Conservation (phyloP, 1,140 invertebrate species). For the Hypsibius dujardini region DNA sequence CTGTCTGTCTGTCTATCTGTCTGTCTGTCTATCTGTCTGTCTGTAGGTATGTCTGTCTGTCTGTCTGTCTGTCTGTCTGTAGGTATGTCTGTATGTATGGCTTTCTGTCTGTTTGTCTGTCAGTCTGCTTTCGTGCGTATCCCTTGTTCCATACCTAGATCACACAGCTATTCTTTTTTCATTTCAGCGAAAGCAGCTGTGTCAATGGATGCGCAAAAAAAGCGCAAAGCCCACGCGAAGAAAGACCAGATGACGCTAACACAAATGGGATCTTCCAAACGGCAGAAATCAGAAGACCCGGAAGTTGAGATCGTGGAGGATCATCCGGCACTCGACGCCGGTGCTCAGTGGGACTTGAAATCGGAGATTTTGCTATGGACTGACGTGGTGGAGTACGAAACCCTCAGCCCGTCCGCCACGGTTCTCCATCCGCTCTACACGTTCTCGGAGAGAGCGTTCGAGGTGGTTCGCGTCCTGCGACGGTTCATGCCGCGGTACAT, state of each 20-base stretch:
- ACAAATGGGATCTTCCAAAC: conserved; percentile 54
- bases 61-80: too few species aligned
- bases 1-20: too few species aligned
- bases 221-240: not conserved
- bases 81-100: too few species aligned
- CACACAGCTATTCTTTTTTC: too few species aligned
- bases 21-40: too few species aligned
- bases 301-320: conserved; percentile 30
- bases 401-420: conserved; percentile 28
- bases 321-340: not conserved
- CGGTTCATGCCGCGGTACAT: conserved; percentile 55
- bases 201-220: not conserved
- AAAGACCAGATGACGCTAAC: conserved; percentile 33
- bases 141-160: too few species aligned
- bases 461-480: conserved; percentile 17
- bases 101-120: too few species aligned
- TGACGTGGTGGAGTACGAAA: conserved; percentile 8
- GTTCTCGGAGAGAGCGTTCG: conserved; percentile 12
- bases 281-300: conserved; percentile 30
- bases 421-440: conserved; percentile 31
- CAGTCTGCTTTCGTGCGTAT: too few species aligned
- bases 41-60: too few species aligned
- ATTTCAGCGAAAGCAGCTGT: too few species aligned
- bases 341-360: conserved; percentile 6
- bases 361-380: conserved; percentile 7